Conservation (phyloP, 2,113 vertebrate species). For the Chelonoidis abingdonii region DNA sequence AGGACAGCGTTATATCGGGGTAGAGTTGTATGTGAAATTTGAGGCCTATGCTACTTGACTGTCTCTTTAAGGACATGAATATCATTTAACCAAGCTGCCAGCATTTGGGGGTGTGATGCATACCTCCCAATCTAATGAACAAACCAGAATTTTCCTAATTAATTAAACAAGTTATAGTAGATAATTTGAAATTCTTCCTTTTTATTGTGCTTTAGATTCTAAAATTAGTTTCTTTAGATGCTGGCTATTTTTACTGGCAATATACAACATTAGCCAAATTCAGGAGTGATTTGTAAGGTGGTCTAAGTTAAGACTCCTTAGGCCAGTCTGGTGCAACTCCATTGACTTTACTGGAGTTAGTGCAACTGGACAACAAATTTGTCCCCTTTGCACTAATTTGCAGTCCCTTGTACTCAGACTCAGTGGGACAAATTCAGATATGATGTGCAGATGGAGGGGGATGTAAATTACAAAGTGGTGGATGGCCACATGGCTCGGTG, state of each 20-base stretch:
- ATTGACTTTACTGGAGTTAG: not conserved
- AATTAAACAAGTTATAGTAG: conserved; percentile 53
- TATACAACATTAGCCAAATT: not conserved
- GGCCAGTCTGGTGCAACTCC: accelerated
- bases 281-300: not conserved
- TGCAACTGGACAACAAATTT: accelerated
- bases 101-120: not conserved
- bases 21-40: not conserved
- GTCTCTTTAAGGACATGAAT: conserved; percentile 44
- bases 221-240: not conserved
- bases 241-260: not conserved
- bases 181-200: not conserved
- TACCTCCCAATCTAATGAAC: not conserved
- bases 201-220: not conserved
- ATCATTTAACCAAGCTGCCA: conserved; percentile 47
- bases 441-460: not conserved
- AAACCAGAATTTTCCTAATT: conserved; percentile 45
- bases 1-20: too few species aligned
- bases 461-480: accelerated
- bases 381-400: not conserved
- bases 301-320: accelerated
- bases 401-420: accelerated
- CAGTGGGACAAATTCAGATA: too few species aligned
- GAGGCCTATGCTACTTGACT: conserved; percentile 40
- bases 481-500: not conserved